Evolutionary conservation across 2,113 vertebrate genomes (phyloP), one percentile per base, ranked within the genome.

Genomic region (Sphyrna mokarran): DNA sequence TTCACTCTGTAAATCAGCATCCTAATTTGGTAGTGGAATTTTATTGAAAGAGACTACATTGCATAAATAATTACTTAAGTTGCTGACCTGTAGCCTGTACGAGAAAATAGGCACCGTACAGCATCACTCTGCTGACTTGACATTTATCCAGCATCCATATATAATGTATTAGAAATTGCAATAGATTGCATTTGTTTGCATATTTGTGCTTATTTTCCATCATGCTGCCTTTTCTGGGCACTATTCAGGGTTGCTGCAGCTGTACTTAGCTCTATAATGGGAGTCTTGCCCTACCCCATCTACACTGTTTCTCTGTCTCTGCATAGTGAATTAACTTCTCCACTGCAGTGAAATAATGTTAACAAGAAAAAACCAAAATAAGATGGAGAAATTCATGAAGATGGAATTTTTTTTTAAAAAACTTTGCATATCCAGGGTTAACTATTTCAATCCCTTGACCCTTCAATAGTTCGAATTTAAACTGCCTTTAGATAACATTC

Each of bases 261-360:
- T 95, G 23, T 95, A 43, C 23, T 95, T 37, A 54, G 10, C 43
- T 95, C 37, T 54, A 95, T 43, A 66, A 66, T 37, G 89, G 48
- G 63, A 54, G 69, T 40, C 94, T 95, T 72, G 69, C 68, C 48
- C 66, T 70, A 94, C 43, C 40, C 58, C 40, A 40, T 70, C 93
- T 68, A 94, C 66, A 40, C 9, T 94, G 18, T 54, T 20, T 94
- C 91, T 72, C 40, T 95, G 94, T 72, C 37, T 93, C n/a, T 93
- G 61, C 89, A 37, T 61, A 93, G 37, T 14, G 37, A 69, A 94
- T 94, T 94, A 70, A 23, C 87, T n/a, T 48, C 58, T 58, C 20
- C 63, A 94, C n/a, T 94, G 93, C 66, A 69, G 93, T 70, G 37
- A 43, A 48, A 40, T 70, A 70, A 70, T 26, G 93, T 37, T 70